phyloP scores from a whole-genome alignment of 2,888 invertebrate genomes.

The Orthosia gracilis region DNA sequence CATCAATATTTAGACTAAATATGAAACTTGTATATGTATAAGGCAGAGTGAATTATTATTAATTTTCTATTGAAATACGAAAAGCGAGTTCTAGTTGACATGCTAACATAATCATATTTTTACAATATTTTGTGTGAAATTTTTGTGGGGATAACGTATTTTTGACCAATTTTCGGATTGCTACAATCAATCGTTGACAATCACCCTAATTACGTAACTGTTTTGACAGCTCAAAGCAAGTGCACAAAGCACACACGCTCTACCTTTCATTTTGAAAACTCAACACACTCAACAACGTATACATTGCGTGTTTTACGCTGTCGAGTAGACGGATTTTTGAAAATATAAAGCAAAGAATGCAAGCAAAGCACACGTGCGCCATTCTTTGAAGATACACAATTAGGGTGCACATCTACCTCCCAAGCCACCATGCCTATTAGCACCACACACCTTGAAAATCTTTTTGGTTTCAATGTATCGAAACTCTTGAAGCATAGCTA shows the following conservation, averaged over 20 bases:
- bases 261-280: no score
- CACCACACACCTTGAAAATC: not conserved
- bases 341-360: no score
- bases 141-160: conserved; percentile 37
- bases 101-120: conserved; percentile 68
- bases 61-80: conserved; percentile 45
- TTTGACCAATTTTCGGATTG: no score
- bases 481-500: not conserved
- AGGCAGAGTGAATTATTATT: conserved; percentile 48
- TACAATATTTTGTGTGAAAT: conserved; percentile 59
- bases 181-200: no score
- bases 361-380: no score
- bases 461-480: not conserved
- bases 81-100: conserved; percentile 64
- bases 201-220: no score
- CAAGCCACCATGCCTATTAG: not conserved
- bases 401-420: not conserved
- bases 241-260: no score
- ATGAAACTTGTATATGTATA: conserved; percentile 64
- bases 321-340: no score
- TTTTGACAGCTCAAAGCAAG: no score
- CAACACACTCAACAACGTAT: no score
- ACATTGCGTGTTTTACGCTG: no score
- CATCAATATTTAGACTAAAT: conserved; percentile 85
- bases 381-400: no score